Conservation (phyloP, 92 coral and sea anemone species). For the Palythoa heliodiscus region DNA sequence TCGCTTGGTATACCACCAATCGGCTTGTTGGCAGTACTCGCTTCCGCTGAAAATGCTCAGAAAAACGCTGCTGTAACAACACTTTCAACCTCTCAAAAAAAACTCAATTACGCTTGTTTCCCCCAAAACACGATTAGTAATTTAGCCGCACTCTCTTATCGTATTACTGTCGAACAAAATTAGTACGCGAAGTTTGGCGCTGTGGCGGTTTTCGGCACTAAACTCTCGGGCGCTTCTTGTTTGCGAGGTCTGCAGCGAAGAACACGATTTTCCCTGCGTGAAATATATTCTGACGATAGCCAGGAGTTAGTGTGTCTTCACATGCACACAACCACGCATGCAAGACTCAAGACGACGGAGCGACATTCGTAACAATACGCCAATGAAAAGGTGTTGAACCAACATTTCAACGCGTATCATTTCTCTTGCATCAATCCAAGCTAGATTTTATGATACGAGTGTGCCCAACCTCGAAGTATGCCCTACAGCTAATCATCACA, state of each 20-base stretch:
- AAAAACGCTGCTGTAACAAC: slow-evolving; percentile 3
- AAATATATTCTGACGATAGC: slow-evolving; percentile 3
- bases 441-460: slow-evolving; percentile 4
- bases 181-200: neutral
- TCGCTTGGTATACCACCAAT: neutral
- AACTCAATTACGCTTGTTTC: slow-evolving; percentile 22
- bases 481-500: slow-evolving; percentile 3
- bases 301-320: slow-evolving; percentile 5
- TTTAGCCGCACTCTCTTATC: neutral
- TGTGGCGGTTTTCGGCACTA: neutral
- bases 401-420: slow-evolving; percentile 23
- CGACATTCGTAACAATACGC: slow-evolving; percentile 6
- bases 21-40: neutral
- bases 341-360: neutral
- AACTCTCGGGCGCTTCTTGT: neutral
- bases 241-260: neutral
- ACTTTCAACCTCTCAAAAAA: slow-evolving; percentile 9
- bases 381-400: slow-evolving; percentile 14
- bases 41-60: slow-evolving; percentile 20
- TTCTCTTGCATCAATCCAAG: slow-evolving; percentile 8
- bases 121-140: neutral
- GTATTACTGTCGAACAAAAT: slow-evolving; percentile 1
- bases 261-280: neutral
- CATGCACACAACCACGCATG: neutral
- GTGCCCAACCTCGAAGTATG: neutral